phyloP scores from a whole-genome alignment of 2,797 vertebrate genomes.

The Onychomys arenicola region DNA sequence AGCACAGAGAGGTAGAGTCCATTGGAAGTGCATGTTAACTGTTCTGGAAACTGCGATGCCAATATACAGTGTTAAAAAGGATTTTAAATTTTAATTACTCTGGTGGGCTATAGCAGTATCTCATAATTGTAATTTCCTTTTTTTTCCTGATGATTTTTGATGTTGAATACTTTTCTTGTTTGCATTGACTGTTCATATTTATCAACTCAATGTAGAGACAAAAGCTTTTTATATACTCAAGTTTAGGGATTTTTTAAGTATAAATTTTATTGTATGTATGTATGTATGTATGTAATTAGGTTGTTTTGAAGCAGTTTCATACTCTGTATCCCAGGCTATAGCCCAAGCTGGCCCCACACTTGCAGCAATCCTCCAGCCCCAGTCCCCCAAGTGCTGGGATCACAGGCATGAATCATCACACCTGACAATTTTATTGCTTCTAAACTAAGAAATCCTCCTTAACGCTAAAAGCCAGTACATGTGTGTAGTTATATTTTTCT shows the following conservation, averaged over 20 bases:
- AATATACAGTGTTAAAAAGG: background rate
- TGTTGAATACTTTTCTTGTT: slow-evolving; percentile 4
- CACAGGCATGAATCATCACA: background rate
- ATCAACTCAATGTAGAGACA: slow-evolving; percentile 1
- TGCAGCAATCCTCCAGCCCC: background rate
- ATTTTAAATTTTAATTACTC: slow-evolving; percentile 47
- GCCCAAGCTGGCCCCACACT: background rate
- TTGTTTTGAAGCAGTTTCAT: background rate
- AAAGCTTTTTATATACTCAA: slow-evolving; percentile 2
- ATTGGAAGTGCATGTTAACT: background rate
- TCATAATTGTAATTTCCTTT: slow-evolving; percentile 42
- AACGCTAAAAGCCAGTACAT: slow-evolving; percentile 30
- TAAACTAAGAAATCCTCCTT: slow-evolving; percentile 42
- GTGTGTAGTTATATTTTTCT: slow-evolving; percentile 46
- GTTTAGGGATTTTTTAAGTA: slow-evolving; percentile 46
- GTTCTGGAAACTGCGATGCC: slow-evolving; percentile 31
- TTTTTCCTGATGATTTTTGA: slow-evolving; percentile 13
- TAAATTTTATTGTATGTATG: background rate
- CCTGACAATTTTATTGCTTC: slow-evolving; percentile 27
- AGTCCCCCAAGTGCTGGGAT: background rate
- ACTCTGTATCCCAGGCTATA: background rate
- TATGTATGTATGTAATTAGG: background rate
- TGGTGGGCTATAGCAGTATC: background rate
- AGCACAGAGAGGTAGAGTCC: background rate
- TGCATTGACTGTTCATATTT: background rate